Evolutionary conservation across 2,888 invertebrate species (phyloP).

Genomic region (Willowsia nigromaculata): DNA sequence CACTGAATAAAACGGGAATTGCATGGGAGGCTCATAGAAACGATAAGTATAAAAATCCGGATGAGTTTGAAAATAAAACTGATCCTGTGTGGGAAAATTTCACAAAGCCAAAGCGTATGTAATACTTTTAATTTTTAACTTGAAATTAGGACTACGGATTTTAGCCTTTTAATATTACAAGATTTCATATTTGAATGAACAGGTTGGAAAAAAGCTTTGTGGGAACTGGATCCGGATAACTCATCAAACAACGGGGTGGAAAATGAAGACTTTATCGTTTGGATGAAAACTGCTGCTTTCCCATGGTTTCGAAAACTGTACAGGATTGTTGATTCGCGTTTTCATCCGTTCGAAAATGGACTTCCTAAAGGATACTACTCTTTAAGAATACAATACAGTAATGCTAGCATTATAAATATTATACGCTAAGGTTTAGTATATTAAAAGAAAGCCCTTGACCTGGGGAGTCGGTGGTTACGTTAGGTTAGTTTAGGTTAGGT

Average conservation of each 20-base stretch:
- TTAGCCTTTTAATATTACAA: neutral
- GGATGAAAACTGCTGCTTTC: slow-evolving; percentile 67
- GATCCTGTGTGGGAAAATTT: slow-evolving; percentile 56
- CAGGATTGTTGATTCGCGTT: slow-evolving; percentile 46
- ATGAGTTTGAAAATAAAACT: slow-evolving; percentile 10
- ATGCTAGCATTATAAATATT: no score
- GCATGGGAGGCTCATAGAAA: slow-evolving; percentile 61
- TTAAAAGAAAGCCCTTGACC: no score
- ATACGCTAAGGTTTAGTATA: no score
- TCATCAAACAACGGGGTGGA: slow-evolving; percentile 61
- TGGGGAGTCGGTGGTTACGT: no score
- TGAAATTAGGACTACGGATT: neutral
- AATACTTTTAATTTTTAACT: neutral
- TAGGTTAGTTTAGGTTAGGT: no score
- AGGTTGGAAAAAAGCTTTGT: slow-evolving; percentile 69
- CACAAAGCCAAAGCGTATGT: slow-evolving; percentile 52
- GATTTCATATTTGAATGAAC: neutral
- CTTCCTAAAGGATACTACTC: slow-evolving; percentile 69
- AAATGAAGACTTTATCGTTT: slow-evolving; percentile 73
- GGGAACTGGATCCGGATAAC: slow-evolving; percentile 64
- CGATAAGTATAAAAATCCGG: slow-evolving; percentile 52
- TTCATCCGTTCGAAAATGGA: slow-evolving; percentile 45
- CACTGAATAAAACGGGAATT: slow-evolving; percentile 66
- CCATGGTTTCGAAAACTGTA: slow-evolving; percentile 70
- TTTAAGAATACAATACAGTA: slow-evolving; percentile 67